Evolutionary conservation across 1,140 invertebrate species (phyloP), one percentile per base, ranked within the genome.

Genomic region (Pomacea maculata): DNA sequence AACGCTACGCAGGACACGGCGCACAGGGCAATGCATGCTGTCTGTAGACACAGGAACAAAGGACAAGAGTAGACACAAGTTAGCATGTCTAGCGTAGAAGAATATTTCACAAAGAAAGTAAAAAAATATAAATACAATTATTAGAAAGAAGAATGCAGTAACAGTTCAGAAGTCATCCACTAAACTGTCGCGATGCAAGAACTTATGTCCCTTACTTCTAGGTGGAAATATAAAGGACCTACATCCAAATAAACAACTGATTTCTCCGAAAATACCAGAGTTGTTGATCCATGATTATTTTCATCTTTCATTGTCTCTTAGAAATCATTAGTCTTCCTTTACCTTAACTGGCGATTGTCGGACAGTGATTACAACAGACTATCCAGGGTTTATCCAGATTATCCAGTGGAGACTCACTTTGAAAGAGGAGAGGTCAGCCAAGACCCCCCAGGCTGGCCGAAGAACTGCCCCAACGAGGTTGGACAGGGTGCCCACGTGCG

Each of bases 401-500:
- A 65, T 65, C 64, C 17, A 65, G n/a, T 65, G 4, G 7, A 17
- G 17, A 65, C 29, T n/a, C 11, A 70, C 67, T 21, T 70, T 70
- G 67, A 70, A 70, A 12, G 67, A 25, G 14, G 67, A 70, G n/a
- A 70, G 67, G 67, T 70, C 67, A 12, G 67, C 67, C 67, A 70
- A 21, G 12, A 70, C 67, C 6, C 67, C 67, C 67, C 67, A 70
- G 67, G 67, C 67, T 12, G 67, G 67, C 21, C 29, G 21, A 34
- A 70, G 67, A 6, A 70, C 29, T 11, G 67, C 67, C 67, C 67
- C 67, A 12, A 70, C 10, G 21, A 70, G 67, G 29, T 34, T 70
- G 67, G 67, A 70, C 67, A 70, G 67, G 1, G 67, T 70, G 29
- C n/a, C 67, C n/a, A 70, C 67, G 29, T 70, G 67, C n/a, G 67